Base-by-base conservation (phyloP, 1,140 invertebrate genomes). In the Temnothorax curvispinosus region DNA sequence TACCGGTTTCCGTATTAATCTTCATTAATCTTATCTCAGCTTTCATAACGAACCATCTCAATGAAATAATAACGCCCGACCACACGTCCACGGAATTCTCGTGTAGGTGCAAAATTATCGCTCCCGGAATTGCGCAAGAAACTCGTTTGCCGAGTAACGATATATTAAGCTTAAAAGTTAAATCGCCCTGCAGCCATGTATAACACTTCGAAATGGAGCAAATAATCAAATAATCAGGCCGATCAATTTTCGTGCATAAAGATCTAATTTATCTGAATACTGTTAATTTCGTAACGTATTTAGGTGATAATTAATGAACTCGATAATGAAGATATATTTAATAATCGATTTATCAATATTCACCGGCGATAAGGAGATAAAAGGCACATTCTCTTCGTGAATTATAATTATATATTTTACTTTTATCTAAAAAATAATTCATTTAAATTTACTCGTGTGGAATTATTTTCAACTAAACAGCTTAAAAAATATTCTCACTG, bases 161-260 rank as follows among this genome's bases (percentile, higher is more conserved):
- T 78, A 78, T 50, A 78, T 78, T 69, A 69, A 64, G 64, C 77
- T 81, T 81, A 71, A 54, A 81, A 71, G 35, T 81, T 81, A 54
- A 71, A 81, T 81, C 64, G 47, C 35, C 52, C 64, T 3, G 44
- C 77, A 35, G 54, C 58, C 44, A 35, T 38, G 64, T 71, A 47
- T 27, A 27, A 52, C 62, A 27, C 56, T 60, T 21, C 38, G 56
- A 77, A 41, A 64, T 32, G 58, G 58, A 47, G 56, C 21, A 44
- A 60, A 62, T 77, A 38, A 69, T 38, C n/a, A 7, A 65, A 69
- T 80, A 47, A 69, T 80, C n/a, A 18, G n/a, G n/a, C 4, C 47
- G 62, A 81, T 54, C 47, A 27, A 47, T 44, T 47, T 81, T 38
- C 38, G 56, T 41, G 13, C 64, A 11, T 4, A 5, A 41, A 11